phyloP scores from a whole-genome alignment of 2,797 vertebrate genomes.

The Lutjanus argentimaculatus region DNA sequence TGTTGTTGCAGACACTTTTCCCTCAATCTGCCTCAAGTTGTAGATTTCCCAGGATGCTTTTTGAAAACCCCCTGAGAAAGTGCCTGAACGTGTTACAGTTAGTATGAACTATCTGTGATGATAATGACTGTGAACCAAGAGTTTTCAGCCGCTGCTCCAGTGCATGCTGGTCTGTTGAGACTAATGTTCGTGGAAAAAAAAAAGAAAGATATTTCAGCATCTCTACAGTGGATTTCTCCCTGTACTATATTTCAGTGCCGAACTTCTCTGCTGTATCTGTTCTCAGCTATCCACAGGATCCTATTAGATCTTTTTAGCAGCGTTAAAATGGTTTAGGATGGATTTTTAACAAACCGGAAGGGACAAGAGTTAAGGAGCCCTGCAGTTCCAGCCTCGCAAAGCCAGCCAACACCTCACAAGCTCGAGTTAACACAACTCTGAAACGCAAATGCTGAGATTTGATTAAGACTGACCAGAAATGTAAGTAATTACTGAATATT shows the following conservation, averaged over 20 bases:
- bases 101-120: background rate
- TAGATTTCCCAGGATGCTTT: slow-evolving; percentile 25
- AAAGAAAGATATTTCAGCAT: background rate
- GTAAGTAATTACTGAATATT: background rate
- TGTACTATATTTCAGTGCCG: background rate
- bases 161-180: background rate
- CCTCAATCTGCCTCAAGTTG: background rate
- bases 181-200: background rate
- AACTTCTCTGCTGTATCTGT: background rate
- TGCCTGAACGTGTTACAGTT: slow-evolving; percentile 20
- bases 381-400: slow-evolving; percentile 2
- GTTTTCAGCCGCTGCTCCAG: background rate
- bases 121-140: slow-evolving; percentile 1
- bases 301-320: background rate
- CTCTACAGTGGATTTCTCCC: background rate
- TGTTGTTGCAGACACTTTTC: slow-evolving; percentile 23
- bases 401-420: slow-evolving; percentile 7
- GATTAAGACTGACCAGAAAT: background rate
- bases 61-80: slow-evolving; percentile 14
- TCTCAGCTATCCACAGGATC: slow-evolving; percentile 10
- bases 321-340: slow-evolving; percentile 18
- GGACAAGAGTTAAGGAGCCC: background rate
- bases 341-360: background rate
- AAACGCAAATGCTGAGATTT: background rate
- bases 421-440: background rate